A percentile compares a stretch with the other conserved stretches of the same genome.
phyloP scores from a whole-genome alignment of 92 coral and sea anemone species.

The Porites lobata region DNA sequence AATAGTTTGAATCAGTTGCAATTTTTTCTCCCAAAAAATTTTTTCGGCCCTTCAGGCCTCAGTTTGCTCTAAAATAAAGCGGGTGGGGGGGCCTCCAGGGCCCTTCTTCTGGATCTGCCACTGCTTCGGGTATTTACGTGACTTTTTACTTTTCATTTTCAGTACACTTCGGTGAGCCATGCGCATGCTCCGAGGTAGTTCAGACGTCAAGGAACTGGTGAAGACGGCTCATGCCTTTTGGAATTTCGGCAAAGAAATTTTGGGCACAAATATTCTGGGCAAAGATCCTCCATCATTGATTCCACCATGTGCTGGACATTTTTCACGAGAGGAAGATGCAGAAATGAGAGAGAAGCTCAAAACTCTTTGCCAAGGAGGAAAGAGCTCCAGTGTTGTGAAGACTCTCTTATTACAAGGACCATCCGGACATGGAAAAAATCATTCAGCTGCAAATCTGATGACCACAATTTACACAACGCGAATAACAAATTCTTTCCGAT shows the following conservation, averaged over 20 bases:
- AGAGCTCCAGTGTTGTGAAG: slow-evolving; percentile 4
- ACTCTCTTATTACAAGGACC: slow-evolving; percentile 20
- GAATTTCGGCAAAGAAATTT: background rate
- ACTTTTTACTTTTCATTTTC: no score
- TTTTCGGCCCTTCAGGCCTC: no score
- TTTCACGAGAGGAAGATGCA: slow-evolving; percentile 16
- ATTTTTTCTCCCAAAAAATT: no score
- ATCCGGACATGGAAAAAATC: slow-evolving; percentile 18
- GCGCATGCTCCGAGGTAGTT: background rate
- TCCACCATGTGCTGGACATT: slow-evolving; percentile 21
- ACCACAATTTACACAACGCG: slow-evolving; percentile 8
- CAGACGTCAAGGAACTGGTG: background rate
- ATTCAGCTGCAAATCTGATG: slow-evolving; percentile 30
- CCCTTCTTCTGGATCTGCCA: no score
- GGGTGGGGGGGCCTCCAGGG: no score
- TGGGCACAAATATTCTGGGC: background rate
- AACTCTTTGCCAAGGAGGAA: background rate
- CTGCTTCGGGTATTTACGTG: no score
- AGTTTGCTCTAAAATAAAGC: no score
- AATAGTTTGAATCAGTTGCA: no score
- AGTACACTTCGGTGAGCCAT: no score
- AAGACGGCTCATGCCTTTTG: background rate
- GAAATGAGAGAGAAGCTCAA: background rate
- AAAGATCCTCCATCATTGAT: slow-evolving; percentile 2
- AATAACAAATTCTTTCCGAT: background rate